Evolutionary conservation across 2,888 invertebrate genomes (phyloP).

Genomic region (Peribatodes rhomboidaria): DNA sequence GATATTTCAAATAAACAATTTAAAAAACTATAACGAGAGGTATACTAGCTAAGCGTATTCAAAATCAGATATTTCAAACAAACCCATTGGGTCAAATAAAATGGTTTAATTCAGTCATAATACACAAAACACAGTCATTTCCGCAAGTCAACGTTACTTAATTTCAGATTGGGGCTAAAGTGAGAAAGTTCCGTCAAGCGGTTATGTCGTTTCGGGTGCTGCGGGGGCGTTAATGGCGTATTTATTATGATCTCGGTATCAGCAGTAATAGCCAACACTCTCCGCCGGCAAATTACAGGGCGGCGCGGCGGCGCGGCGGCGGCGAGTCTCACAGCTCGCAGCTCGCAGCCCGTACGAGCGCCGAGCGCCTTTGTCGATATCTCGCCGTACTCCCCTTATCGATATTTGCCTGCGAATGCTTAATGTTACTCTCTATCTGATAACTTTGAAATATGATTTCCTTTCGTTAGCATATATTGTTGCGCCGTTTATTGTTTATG

Average conservation of each 20-base stretch:
- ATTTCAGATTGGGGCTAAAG: slow-evolving; percentile 45
- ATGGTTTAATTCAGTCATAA: slow-evolving; percentile 13
- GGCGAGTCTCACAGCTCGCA: slow-evolving; percentile 69
- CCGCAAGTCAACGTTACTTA: slow-evolving; percentile 30
- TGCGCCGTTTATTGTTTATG: slow-evolving; percentile 49
- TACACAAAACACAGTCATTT: slow-evolving; percentile 28
- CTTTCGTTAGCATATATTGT: slow-evolving; percentile 55
- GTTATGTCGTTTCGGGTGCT: slow-evolving; percentile 83
- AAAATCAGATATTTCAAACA: neutral
- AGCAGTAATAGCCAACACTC: slow-evolving; percentile 86
- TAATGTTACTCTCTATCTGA: slow-evolving; percentile 65
- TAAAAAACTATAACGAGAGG: too few species aligned
- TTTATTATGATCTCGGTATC: slow-evolving; percentile 87
- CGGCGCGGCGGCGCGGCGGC: slow-evolving; percentile 83
- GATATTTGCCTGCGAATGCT: slow-evolving; percentile 68
- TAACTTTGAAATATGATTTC: slow-evolving; percentile 69
- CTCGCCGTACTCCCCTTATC: slow-evolving; percentile 64
- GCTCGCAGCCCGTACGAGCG: slow-evolving; percentile 69
- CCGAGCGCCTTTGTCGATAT: slow-evolving; percentile 72
- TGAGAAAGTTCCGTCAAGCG: slow-evolving; percentile 56
- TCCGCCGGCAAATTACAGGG: slow-evolving; percentile 86
- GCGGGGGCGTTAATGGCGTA: slow-evolving; percentile 86
- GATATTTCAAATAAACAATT: too few species aligned
- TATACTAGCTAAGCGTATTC: too few species aligned
- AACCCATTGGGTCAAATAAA: neutral